Percentiles rank a stretch among this genome's conserved stretches.
Evolutionary conservation across 2,888 invertebrate genomes (phyloP).

Genomic region (Leptarthrus brevirostris): DNA sequence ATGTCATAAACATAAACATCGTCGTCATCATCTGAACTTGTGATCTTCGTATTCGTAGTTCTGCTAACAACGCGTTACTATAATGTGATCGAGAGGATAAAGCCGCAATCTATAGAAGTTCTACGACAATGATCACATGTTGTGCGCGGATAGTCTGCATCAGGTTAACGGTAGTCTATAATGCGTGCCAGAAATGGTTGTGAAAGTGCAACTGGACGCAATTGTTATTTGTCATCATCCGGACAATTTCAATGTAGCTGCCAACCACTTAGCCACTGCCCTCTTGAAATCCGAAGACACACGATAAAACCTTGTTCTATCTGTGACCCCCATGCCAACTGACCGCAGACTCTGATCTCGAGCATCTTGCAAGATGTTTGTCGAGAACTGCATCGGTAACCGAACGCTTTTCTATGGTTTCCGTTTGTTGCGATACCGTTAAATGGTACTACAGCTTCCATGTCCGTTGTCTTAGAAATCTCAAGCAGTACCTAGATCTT

Average conservation of each 20-base stretch:
- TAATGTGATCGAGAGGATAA: neutral
- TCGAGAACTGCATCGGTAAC: neutral
- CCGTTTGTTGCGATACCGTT: neutral
- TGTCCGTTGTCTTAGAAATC: constrained; percentile 8
- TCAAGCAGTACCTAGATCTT: neutral
- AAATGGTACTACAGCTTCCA: constrained; percentile 17
- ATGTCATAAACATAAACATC: neutral
- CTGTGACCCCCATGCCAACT: constrained; percentile 16
- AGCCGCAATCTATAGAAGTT: neutral
- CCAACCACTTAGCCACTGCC: neutral
- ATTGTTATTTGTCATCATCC: neutral
- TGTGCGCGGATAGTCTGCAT: neutral
- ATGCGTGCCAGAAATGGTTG: constrained; percentile 6
- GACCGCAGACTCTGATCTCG: constrained; percentile 21
- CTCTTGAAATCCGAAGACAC: neutral
- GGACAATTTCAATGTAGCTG: neutral
- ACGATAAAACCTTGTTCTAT: constrained; percentile 2
- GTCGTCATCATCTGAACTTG: no score
- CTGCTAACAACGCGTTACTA: neutral
- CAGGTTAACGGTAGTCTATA: neutral
- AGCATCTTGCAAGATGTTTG: neutral
- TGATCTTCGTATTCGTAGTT: no score
- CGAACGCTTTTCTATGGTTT: neutral
- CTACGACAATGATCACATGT: neutral
- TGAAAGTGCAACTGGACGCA: constrained; percentile 14